A percentile compares a stretch with the other conserved stretches of the same genome.
phyloP scores from a whole-genome alignment of 1,140 invertebrate genomes.

The Callitettix versicolor region DNA sequence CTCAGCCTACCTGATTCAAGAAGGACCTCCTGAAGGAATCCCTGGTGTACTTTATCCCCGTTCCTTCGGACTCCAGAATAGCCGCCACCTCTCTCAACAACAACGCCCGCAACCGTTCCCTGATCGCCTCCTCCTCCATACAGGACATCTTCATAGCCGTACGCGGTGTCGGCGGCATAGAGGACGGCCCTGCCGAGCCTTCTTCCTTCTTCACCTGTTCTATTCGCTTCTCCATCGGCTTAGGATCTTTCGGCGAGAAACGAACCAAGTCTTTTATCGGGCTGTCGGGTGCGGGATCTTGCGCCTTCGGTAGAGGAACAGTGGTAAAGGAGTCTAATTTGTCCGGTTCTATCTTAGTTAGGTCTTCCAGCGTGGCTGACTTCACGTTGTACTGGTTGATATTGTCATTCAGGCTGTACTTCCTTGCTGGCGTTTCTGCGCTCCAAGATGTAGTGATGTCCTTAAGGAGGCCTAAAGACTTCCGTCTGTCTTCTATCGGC shows the following conservation, averaged over 20 bases:
- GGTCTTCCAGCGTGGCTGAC: neutral
- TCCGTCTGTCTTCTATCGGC: slow-evolving; percentile 13
- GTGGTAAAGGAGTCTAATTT: too few relatives aligned
- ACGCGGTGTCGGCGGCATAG: neutral
- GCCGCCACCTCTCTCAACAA: slow-evolving; percentile 50
- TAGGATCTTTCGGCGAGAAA: slow-evolving; percentile 3
- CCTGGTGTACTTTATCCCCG: slow-evolving; percentile 41
- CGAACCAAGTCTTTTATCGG: neutral
- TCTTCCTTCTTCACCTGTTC: slow-evolving; percentile 4
- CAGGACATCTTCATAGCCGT: slow-evolving; percentile 36
- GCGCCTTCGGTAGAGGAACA: too few relatives aligned
- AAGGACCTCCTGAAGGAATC: slow-evolving; percentile 50
- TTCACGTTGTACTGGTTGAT: neutral
- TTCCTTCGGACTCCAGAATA: slow-evolving; percentile 34
- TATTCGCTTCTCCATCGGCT: neutral
- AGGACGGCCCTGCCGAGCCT: neutral
- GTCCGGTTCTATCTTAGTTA: neutral
- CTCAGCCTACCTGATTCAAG: slow-evolving; percentile 52
- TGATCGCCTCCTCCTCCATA: slow-evolving; percentile 53
- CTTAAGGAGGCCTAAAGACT: slow-evolving; percentile 15
- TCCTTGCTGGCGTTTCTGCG: slow-evolving; percentile 2
- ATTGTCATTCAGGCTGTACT: slow-evolving; percentile 17
- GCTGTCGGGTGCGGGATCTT: neutral
- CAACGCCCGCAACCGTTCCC: slow-evolving; percentile 41
- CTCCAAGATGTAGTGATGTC: slow-evolving; percentile 16